Percentiles rank a stretch among this genome's conserved stretches.
phyloP scores from a whole-genome alignment of 2,797 vertebrate species.

The Cyclopterus lumpus region DNA sequence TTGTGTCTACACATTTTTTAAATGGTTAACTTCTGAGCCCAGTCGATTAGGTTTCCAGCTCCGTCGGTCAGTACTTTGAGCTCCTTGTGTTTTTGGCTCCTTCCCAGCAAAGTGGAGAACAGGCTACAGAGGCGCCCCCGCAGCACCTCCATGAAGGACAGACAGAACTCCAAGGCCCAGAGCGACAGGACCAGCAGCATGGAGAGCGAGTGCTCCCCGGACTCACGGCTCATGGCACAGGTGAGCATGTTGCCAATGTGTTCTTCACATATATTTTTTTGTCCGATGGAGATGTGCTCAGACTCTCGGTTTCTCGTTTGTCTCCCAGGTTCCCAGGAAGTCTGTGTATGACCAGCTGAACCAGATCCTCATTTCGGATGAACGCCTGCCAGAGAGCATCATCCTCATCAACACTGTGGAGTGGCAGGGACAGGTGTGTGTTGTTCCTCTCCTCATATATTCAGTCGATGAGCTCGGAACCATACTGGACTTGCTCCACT shows the following conservation, averaged over 20 bases:
- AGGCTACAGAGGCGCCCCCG: slow-evolving; percentile 80
- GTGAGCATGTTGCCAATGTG: slow-evolving; percentile 47
- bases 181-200: slow-evolving; percentile 84
- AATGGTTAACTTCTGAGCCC: not conserved
- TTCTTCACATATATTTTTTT: not conserved
- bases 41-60: not conserved
- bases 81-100: slow-evolving; percentile 1
- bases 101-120: slow-evolving; percentile 82
- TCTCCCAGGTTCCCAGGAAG: slow-evolving; percentile 84
- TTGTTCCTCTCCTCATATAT: slow-evolving; percentile 9
- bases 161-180: slow-evolving; percentile 86
- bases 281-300: not conserved
- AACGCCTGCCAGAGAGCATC: slow-evolving; percentile 86
- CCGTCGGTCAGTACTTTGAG: slow-evolving; percentile 17
- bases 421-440: slow-evolving; percentile 86
- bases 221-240: slow-evolving; percentile 80
- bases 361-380: slow-evolving; percentile 87
- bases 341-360: slow-evolving; percentile 88
- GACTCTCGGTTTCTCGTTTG: slow-evolving; percentile 27
- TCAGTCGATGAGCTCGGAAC: not conserved
- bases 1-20: slow-evolving; percentile 1
- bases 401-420: slow-evolving; percentile 87
- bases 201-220: slow-evolving; percentile 84
- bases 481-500: not conserved
- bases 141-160: slow-evolving; percentile 87